Conservation (phyloP, 2,113 vertebrate genomes). For the Puma concolor region DNA sequence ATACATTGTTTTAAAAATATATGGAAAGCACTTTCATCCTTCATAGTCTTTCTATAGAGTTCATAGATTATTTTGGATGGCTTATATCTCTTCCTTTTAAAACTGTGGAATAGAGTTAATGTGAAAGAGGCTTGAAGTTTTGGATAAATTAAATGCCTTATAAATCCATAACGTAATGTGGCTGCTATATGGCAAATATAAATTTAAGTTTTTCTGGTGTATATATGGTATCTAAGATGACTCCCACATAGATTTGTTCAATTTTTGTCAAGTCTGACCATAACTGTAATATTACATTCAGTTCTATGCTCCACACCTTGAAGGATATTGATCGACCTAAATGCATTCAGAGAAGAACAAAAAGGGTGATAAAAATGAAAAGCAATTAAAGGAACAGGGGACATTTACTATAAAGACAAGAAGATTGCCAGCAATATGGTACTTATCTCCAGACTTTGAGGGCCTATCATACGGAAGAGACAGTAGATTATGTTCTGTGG, state of each 20-base stretch:
- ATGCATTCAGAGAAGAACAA: conserved; percentile 1
- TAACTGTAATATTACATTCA: neutral
- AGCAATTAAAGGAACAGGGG: neutral
- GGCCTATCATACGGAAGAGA: neutral
- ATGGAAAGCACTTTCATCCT: neutral
- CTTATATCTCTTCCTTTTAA: neutral
- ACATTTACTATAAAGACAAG: conserved; percentile 3
- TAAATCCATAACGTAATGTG: neutral
- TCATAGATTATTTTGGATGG: neutral
- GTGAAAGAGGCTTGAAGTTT: neutral
- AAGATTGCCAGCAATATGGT: neutral
- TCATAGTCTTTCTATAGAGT: neutral
- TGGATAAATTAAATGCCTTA: neutral
- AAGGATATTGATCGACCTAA: neutral
- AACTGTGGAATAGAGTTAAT: neutral
- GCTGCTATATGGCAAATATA: neutral
- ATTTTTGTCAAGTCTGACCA: neutral
- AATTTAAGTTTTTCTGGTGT: neutral
- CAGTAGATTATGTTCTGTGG: neutral
- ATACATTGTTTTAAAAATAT: neutral
- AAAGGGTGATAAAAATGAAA: conserved; percentile 36
- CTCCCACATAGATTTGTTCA: neutral
- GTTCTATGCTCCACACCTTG: neutral
- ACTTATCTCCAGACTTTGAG: neutral
- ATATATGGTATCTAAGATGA: neutral